A percentile compares a stretch with the other conserved stretches of the same genome.
These are phyloP conservation scores for Cephus pulcher DNA, from an alignment of 2,888 invertebrate genomes.

Conservation along the genomic window DNA sequence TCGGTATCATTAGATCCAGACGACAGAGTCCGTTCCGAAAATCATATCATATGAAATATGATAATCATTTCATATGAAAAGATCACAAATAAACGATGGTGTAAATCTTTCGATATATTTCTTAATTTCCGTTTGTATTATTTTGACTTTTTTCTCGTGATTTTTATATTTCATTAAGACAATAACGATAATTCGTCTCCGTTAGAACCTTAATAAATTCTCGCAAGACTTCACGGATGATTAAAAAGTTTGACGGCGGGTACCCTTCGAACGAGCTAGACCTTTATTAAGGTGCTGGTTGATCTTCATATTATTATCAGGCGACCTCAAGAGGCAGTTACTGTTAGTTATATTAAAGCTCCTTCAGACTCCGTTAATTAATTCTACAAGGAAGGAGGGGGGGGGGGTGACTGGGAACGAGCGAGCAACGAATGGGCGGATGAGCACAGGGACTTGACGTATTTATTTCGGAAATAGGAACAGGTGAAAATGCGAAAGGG, in stretches of 20 bases:
- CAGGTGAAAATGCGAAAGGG: background rate
- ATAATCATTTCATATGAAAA: background rate
- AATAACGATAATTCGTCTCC: background rate
- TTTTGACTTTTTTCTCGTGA: background rate
- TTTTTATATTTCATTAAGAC: background rate
- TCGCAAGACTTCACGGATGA: constrained; percentile 2
- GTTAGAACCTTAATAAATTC: background rate
- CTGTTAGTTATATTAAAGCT: constrained; percentile 17
- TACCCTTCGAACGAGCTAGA: background rate
- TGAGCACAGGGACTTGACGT: background rate
- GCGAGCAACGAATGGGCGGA: background rate
- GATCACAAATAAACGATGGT: background rate
- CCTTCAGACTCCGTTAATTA: background rate
- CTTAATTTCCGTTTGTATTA: background rate
- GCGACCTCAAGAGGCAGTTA: constrained; percentile 3
- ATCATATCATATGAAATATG: no score
- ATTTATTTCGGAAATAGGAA: background rate
- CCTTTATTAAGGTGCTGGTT: background rate
- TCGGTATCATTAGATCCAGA: background rate
- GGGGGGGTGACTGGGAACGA: background rate
- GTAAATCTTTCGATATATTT: background rate
- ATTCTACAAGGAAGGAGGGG: background rate
- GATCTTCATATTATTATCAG: constrained; percentile 7
- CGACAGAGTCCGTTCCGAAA: background rate
- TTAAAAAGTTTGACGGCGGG: background rate